Conservation (phyloP, 2,888 invertebrate species). For the Steinernema hermaphroditum region DNA sequence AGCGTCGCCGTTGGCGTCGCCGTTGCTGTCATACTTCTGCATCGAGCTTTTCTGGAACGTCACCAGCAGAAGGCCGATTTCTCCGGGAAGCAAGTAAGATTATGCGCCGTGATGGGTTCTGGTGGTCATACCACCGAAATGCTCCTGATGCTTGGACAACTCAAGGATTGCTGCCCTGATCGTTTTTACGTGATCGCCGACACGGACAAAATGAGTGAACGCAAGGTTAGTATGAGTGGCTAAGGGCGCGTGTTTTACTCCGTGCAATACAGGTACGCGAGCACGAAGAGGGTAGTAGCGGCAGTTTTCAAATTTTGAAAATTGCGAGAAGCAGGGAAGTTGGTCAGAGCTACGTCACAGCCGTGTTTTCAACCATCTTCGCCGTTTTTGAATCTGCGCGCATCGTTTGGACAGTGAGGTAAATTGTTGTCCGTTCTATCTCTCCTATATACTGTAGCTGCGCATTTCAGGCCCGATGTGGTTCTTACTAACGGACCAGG, state of each 20-base stretch:
- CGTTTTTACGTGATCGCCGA: constrained; percentile 67
- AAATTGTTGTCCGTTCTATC: constrained; percentile 78
- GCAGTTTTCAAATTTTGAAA: constrained; percentile 58
- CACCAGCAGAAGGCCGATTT: background rate
- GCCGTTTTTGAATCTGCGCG: constrained; percentile 72
- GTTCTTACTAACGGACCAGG: constrained; percentile 94
- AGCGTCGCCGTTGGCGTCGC: background rate
- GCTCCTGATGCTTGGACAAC: constrained; percentile 75
- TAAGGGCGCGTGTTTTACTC: background rate
- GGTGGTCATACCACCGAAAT: constrained; percentile 96
- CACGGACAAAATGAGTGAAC: constrained; percentile 56
- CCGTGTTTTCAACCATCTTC: constrained; percentile 79
- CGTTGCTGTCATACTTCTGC: background rate
- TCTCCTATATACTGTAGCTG: constrained; percentile 88
- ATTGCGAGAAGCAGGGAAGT: constrained; percentile 85
- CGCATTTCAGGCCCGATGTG: constrained; percentile 79
- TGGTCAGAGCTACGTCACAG: constrained; percentile 80
- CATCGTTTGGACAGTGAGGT: constrained; percentile 90
- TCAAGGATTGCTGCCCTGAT: constrained; percentile 67
- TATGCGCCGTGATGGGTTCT: constrained; percentile 66
- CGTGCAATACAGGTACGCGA: constrained; percentile 41
- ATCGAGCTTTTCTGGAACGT: background rate
- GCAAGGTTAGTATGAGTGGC: constrained; percentile 46
- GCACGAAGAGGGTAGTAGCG: constrained; percentile 36
- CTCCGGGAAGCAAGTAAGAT: background rate